Conservation (phyloP, 2,113 vertebrate genomes). For the Garra rufa region DNA sequence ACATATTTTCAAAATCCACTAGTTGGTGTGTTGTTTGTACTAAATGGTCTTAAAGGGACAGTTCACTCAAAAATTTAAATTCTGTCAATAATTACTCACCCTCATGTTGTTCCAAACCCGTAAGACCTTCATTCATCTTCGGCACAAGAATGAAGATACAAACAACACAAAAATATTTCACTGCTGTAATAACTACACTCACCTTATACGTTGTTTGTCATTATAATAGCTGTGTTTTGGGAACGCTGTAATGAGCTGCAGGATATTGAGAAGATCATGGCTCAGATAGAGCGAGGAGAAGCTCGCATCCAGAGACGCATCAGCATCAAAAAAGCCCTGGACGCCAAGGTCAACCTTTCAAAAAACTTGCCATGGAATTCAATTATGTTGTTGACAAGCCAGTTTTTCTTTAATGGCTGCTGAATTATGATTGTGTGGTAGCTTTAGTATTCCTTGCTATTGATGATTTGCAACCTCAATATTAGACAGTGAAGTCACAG, state of each 20-base stretch:
- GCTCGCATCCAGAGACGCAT: conserved; percentile 88
- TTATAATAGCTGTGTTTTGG: conserved; percentile 84
- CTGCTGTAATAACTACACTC: not conserved
- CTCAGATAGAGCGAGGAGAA: conserved; percentile 89
- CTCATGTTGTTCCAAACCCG: too few species aligned
- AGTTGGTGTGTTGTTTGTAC: not conserved
- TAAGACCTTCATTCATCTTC: too few species aligned
- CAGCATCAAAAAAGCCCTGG: conserved; percentile 90
- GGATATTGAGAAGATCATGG: conserved; percentile 91
- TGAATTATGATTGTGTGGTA: conserved; percentile 28
- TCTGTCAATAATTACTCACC: too few species aligned
- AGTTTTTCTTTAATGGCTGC: conserved; percentile 13
- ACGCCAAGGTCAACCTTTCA: conserved; percentile 79
- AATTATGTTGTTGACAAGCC: conserved; percentile 20
- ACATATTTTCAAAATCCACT: not conserved
- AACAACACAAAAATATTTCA: not conserved
- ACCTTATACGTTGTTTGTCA: conserved; percentile 41
- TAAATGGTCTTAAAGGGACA: not conserved
- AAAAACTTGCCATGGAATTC: not conserved
- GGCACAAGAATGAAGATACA: too few species aligned
- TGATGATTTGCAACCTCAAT: conserved; percentile 27
- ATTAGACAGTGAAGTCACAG: not conserved
- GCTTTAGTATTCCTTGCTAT: not conserved
- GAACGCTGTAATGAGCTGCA: conserved; percentile 90
- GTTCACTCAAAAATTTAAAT: too few species aligned